Evolutionary conservation across 2,113 vertebrate species (phyloP).

Genomic region (Sapajus apella): DNA sequence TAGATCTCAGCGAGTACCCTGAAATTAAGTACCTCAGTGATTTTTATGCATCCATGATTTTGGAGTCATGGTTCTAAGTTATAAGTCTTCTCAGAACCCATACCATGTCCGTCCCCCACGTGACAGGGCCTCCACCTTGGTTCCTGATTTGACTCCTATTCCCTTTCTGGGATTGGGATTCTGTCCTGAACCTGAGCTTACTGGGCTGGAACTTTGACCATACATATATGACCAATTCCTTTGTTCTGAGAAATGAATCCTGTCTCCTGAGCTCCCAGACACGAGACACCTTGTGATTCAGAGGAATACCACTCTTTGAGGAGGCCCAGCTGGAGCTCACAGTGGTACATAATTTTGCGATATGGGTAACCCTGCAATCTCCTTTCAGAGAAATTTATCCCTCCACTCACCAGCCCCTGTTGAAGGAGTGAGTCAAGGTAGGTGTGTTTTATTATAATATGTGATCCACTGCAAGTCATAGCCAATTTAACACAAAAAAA

Average conservation of each 20-base stretch:
- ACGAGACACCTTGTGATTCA: neutral
- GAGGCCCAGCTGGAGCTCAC: neutral
- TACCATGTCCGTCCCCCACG: neutral
- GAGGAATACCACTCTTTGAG: neutral
- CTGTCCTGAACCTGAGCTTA: neutral
- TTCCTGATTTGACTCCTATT: neutral
- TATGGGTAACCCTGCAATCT: neutral
- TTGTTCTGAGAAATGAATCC: neutral
- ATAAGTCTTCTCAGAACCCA: neutral
- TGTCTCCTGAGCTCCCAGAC: neutral
- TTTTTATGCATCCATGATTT: neutral
- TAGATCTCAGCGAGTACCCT: neutral
- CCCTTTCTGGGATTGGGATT: neutral
- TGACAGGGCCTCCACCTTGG: neutral
- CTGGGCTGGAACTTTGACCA: neutral
- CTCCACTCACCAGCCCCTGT: neutral
- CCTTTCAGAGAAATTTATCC: neutral
- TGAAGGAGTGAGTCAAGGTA: neutral
- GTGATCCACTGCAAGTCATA: neutral
- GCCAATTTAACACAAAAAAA: fast-evolving
- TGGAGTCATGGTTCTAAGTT: neutral
- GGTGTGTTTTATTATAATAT: neutral
- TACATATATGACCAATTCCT: neutral
- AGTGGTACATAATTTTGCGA: neutral
- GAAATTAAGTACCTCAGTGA: neutral